Base-by-base conservation (phyloP, 2,113 vertebrate species). In the Perca schrenkii region DNA sequence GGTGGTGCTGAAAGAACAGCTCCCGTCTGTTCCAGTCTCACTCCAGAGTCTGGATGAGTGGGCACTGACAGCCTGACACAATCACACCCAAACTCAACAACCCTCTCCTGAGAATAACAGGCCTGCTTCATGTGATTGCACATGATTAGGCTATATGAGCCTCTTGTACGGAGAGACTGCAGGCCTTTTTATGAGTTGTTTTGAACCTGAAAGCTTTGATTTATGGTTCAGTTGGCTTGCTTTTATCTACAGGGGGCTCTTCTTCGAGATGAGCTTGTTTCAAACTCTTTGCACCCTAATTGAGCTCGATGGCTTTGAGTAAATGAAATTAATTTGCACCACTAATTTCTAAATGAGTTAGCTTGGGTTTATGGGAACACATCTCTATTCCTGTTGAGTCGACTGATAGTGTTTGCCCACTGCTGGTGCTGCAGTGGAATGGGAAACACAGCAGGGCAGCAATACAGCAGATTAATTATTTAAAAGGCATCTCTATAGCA, bases 1-100 rank as follows among this genome's bases (percentile, higher is more conserved):
- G 67, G 87, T 88, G 90, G 89, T 93, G 89, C 91, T 93, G 93
- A 93, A 91, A 89, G 92, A 93, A 94, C 92, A 90, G 93, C 91
- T 90, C 89, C 90, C 86, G 82, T 89, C 90, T 90, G 88, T 92
- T 88, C 71, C 79, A 74, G 85, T 88, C 84, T 68, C 84, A 86
- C 86, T 86, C 80, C 71, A 58, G 77, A 83, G 79, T 87, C 82
- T 91, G 87, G 91, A 91, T 90, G 91, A 91, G 89, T 91, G 91
- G 90, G 87, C 89, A 86, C 79, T 82, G 89, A 91, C 92, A 94
- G 86, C 83, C 87, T 88, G 87, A 92, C 91, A 92, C 89, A 85
- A 93, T 92, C 90, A 90, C 88, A 89, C 91, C 91, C 88, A 90
- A 92, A 90, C 89, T 81, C 81, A 84, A 84, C 92, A 83, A 78